A percentile compares a stretch with the other conserved stretches of the same genome.
These are phyloP conservation scores for Netelia melanura DNA, from an alignment of 2,888 invertebrate species.

Conservation along the genomic window DNA sequence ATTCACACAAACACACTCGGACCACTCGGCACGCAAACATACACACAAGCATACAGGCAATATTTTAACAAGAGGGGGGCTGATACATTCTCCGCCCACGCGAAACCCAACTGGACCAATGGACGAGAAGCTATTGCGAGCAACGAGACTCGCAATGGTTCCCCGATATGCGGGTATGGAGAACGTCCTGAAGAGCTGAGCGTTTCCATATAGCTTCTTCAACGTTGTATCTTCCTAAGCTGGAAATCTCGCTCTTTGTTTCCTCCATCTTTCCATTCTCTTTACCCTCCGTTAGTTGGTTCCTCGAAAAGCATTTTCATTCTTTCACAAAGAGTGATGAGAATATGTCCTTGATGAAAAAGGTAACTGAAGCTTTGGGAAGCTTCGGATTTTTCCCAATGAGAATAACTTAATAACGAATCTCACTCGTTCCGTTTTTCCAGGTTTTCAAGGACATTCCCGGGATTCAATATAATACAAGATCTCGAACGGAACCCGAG, in stretches of 20 bases:
- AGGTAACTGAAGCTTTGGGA: too few species aligned
- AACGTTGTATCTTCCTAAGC: too few species aligned
- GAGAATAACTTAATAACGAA: background rate
- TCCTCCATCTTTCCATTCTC: background rate
- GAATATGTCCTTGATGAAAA: too few species aligned
- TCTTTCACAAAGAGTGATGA: too few species aligned
- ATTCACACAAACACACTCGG: background rate
- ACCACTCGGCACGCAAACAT: conserved; percentile 2
- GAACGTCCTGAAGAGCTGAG: conserved; percentile 23
- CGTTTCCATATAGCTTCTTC: background rate
- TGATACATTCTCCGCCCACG: conserved; percentile 78
- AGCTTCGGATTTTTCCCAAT: background rate
- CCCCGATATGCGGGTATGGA: conserved; percentile 35
- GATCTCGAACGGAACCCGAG: conserved; percentile 77
- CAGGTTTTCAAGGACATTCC: background rate
- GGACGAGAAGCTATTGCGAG: conserved; percentile 66
- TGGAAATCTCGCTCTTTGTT: too few species aligned
- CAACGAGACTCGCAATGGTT: conserved; percentile 29
- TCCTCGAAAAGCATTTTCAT: background rate
- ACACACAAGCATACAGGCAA: background rate
- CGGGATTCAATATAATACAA: background rate
- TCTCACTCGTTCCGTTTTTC: conserved; percentile 14
- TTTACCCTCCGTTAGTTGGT: background rate
- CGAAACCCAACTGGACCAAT: conserved; percentile 76
- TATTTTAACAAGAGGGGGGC: conserved; percentile 77